Conservation (phyloP, 2,797 vertebrate genomes). For the Sylvia borin region DNA sequence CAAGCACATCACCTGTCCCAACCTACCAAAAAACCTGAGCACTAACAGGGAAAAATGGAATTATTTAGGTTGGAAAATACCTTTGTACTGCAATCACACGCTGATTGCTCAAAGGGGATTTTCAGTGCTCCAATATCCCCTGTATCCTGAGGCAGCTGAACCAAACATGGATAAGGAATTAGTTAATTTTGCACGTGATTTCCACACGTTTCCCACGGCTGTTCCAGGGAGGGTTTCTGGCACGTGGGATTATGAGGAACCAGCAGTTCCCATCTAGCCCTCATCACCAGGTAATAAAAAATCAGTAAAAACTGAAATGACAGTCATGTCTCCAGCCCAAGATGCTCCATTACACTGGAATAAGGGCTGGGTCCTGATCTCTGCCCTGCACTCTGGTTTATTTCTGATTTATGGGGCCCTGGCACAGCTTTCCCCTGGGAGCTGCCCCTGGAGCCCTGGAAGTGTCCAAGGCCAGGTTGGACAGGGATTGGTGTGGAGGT, state of each 20-base stretch:
- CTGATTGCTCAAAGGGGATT: not conserved
- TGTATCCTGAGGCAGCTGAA: not conserved
- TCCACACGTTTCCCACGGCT: not conserved
- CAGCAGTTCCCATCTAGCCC: not conserved
- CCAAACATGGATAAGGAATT: not conserved
- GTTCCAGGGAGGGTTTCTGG: not conserved
- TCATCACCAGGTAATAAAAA: not conserved
- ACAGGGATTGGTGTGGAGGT: not conserved
- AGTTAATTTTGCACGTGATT: not conserved
- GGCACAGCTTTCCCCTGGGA: not conserved
- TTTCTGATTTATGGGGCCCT: not conserved
- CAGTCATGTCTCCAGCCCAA: accelerated
- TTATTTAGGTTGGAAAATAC: not conserved
- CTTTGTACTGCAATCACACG: not conserved
- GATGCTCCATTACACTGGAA: accelerated
- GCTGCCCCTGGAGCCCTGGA: not conserved
- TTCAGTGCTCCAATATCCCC: not conserved
- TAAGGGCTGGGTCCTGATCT: not conserved
- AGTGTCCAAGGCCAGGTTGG: not conserved
- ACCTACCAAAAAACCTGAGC: not conserved
- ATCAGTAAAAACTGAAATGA: accelerated
- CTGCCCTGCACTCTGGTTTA: not conserved
- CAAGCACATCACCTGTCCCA: not conserved
- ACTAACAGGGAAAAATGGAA: not conserved
- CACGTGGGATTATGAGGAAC: not conserved